These are phyloP conservation scores for Hermodice carunculata DNA, from an alignment of 2,888 invertebrate genomes.

Conservation along the genomic window DNA sequence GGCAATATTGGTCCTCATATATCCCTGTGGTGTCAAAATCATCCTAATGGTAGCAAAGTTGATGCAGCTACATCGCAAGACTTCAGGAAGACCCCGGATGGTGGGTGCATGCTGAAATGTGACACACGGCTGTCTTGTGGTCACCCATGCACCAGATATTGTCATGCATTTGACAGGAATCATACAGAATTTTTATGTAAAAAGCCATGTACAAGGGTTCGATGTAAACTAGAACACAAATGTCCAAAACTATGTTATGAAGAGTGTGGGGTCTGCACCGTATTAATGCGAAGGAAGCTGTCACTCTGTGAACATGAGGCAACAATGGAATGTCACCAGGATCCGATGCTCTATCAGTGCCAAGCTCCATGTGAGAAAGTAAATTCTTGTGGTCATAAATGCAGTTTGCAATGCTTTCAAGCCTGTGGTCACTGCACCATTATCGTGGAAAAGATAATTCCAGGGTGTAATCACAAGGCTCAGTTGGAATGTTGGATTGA, in stretches of 20 bases:
- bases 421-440: too few species aligned
- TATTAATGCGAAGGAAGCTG: conserved; percentile 44
- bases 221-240: conserved; percentile 47
- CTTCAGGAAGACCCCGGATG: conserved; percentile 56
- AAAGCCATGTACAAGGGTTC: conserved; percentile 42
- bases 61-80: conserved; percentile 16
- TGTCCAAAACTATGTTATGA: conserved; percentile 46
- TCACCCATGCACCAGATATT: conserved; percentile 76
- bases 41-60: conserved; percentile 39
- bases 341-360: too few species aligned
- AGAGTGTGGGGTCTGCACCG: conserved; percentile 52
- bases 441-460: too few species aligned
- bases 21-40: conserved; percentile 52
- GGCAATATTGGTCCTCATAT: conserved; percentile 12
- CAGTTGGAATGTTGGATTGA: too few species aligned
- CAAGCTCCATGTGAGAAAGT: too few species aligned
- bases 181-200: conserved; percentile 70
- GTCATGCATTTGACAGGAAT: conserved; percentile 75
- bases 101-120: conserved; percentile 77
- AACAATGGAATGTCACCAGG: conserved; percentile 48
- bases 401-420: too few species aligned
- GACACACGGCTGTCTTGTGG: conserved; percentile 74
- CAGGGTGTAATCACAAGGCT: too few species aligned
- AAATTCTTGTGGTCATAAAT: too few species aligned
- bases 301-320: conserved; percentile 56